Evolutionary conservation across 2,797 vertebrate species (phyloP).

Genomic region (Hyperoplus lanceolatus): DNA sequence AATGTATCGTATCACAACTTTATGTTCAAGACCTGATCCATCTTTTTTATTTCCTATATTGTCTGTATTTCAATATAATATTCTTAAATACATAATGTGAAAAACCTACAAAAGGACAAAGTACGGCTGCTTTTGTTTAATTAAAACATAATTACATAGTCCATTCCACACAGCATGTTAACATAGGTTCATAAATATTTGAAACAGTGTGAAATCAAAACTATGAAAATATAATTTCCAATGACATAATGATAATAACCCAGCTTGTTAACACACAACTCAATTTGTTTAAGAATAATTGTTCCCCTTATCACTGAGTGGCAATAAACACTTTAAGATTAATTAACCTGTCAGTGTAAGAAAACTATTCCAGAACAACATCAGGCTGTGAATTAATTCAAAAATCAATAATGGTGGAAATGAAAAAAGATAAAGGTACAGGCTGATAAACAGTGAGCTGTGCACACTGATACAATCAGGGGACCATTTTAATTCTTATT

Average conservation of each 20-base stretch:
- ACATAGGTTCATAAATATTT: constrained; percentile 15
- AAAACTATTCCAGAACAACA: constrained; percentile 46
- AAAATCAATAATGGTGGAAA: constrained; percentile 73
- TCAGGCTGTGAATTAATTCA: constrained; percentile 52
- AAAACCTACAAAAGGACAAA: constrained; percentile 1
- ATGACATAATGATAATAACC: constrained; percentile 17
- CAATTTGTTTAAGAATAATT: constrained; percentile 19
- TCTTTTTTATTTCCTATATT: background rate
- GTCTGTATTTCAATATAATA: background rate
- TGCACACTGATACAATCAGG: constrained; percentile 64
- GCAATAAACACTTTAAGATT: constrained; percentile 64
- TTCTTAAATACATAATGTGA: background rate
- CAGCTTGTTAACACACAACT: constrained; percentile 6
- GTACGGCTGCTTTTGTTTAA: constrained; percentile 21
- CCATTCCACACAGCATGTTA: background rate
- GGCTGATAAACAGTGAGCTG: constrained; percentile 52
- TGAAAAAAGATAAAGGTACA: constrained; percentile 64
- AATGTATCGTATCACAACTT: background rate
- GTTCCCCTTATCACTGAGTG: constrained; percentile 12
- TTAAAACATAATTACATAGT: constrained; percentile 18
- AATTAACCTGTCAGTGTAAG: constrained; percentile 66
- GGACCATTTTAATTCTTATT: constrained; percentile 70
- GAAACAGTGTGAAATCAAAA: constrained; percentile 21
- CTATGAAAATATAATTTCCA: background rate
- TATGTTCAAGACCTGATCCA: background rate